These are phyloP conservation scores for Napeogenes sylphis DNA, from an alignment of 2,888 invertebrate species.

Conservation along the genomic window DNA sequence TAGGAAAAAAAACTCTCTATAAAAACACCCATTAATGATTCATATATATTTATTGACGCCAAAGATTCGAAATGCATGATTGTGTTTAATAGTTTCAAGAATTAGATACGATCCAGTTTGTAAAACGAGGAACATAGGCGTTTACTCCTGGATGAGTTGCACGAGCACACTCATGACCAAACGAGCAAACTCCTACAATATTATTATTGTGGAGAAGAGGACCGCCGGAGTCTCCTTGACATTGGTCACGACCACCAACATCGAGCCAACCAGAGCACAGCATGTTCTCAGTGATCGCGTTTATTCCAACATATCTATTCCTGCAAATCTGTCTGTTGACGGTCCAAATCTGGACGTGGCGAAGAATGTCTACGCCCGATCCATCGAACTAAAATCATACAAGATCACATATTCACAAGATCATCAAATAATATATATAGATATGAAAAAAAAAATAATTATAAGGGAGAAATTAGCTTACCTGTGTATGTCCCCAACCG, in stretches of 20 bases:
- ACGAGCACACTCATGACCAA: constrained; percentile 43
- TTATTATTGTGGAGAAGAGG: constrained; percentile 51
- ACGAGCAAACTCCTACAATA: constrained; percentile 38
- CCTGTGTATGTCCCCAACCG: constrained; percentile 40
- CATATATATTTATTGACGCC: too few relatives aligned
- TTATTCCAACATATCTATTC: constrained; percentile 35
- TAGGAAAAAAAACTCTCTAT: constrained; percentile 1
- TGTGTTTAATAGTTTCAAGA: constrained; percentile 31
- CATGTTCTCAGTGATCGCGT: constrained; percentile 46
- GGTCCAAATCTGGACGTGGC: constrained; percentile 45
- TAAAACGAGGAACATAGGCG: constrained; percentile 45
- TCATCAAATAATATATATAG: too few relatives aligned
- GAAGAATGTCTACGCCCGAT: constrained; percentile 29
- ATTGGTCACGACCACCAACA: constrained; percentile 58
- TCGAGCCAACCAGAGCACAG: constrained; percentile 54
- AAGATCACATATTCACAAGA: neutral
- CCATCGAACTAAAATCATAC: constrained; percentile 18
- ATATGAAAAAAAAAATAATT: too few relatives aligned
- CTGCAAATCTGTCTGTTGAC: constrained; percentile 42
- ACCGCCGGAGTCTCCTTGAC: constrained; percentile 57
- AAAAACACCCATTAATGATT: too few relatives aligned
- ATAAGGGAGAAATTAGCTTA: too few relatives aligned
- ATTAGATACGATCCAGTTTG: constrained; percentile 48
- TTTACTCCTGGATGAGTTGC: constrained; percentile 43
- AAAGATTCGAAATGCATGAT: too few relatives aligned